These are phyloP conservation scores for Artemia sp. DNA, from an alignment of 2,888 invertebrate genomes.

Conservation along the genomic window DNA sequence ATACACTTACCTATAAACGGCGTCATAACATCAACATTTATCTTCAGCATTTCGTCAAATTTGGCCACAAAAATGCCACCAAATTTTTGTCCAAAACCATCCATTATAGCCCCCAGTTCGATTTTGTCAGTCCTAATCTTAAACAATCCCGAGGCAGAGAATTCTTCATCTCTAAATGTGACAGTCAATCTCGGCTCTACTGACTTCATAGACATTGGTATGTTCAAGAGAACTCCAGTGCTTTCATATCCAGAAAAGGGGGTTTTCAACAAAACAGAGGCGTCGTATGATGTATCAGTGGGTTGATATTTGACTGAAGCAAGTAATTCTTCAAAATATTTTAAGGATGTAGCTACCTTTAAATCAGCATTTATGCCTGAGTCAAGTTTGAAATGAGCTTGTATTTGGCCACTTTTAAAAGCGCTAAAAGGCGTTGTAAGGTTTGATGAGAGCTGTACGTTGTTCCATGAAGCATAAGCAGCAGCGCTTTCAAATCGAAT, in stretches of 20 bases:
- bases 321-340: not conserved
- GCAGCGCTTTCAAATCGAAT: conserved; percentile 12
- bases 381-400: conserved; percentile 17
- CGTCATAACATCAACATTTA: conserved; percentile 23
- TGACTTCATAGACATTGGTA: conserved; percentile 19
- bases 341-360: conserved; percentile 20
- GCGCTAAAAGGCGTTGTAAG: conserved; percentile 24
- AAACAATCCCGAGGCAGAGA: conserved; percentile 22
- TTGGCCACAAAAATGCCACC: conserved; percentile 22
- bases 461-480: conserved; percentile 16
- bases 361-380: conserved; percentile 20
- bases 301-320: conserved; percentile 19
- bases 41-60: conserved; percentile 20
- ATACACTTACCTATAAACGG: conserved; percentile 21
- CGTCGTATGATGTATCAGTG: conserved; percentile 8
- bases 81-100: conserved; percentile 21
- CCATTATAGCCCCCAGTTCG: conserved; percentile 20
- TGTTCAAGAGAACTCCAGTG: conserved; percentile 16
- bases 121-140: conserved; percentile 19
- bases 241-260: conserved; percentile 21
- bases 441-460: conserved; percentile 17
- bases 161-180: conserved; percentile 22
- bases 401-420: conserved; percentile 14
- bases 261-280: conserved; percentile 17
- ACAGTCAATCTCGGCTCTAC: conserved; percentile 22